Evolutionary conservation across 2,797 vertebrate species (phyloP), one percentile per base, ranked within the genome.

Genomic region (Paratrypauchen microcephalus): DNA sequence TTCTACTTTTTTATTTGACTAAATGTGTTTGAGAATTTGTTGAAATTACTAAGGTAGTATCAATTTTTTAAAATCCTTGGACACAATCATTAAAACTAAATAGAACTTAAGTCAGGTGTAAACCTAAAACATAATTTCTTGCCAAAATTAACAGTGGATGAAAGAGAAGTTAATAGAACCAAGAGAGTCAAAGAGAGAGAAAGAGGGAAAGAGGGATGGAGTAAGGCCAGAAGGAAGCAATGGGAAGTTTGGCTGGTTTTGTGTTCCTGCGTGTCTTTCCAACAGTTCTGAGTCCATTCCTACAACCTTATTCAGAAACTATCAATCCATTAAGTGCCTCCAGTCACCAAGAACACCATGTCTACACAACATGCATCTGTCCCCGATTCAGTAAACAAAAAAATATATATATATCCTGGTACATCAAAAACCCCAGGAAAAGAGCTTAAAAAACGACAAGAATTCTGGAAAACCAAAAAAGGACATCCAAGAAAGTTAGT

Each of bases 261-360:
- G 54, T 69, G 75, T 88, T 87, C 84, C 84, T 2, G 81, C 79
- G 77, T 66, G 79, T 90, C 89, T 93, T 93, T 93, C 92, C 93
- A 93, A 90, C 83, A 84, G 91, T 93, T 94, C 93, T 94, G 93
- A 94, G 93, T 94, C 94, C 92, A 91, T 70, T 82, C 83, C 76
- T 77, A 83, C 61, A 64, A 64, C 67, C n/a, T 59, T 60, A 74
- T 23, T 6, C 2, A 21, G 28, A 30, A 18, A 57, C 68, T 62
- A 32, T 60, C 32, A 65, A 73, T 68, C 45, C 58, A 2, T 1
- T 28, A 26, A 58, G 16, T 30, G 2, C 16, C 45, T 5, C 50
- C 1, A 60, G 69, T 47, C 21, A 13, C 18, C 15, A 36, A 45
- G 41, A 65, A 61, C 62, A 36, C 73, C 47, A 55, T 36, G 45